phyloP scores from a whole-genome alignment of 2,888 invertebrate species.

The Onchidella celtica region DNA sequence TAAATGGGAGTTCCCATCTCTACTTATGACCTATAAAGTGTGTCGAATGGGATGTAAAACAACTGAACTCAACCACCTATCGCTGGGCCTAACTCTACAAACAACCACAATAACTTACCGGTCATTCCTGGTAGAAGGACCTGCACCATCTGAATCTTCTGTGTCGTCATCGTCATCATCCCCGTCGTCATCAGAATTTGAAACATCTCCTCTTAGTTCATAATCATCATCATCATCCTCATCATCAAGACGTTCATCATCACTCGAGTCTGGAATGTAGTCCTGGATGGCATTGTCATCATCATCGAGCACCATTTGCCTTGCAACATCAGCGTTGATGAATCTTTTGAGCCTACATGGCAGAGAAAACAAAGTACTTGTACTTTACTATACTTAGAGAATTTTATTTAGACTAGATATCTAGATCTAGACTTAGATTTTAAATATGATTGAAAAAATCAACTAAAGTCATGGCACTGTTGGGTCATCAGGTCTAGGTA shows the following conservation, averaged over 20 bases:
- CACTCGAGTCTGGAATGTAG: slow-evolving; percentile 9
- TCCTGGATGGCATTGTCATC: not conserved
- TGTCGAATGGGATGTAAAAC: too few relatives aligned
- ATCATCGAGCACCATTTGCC: not conserved
- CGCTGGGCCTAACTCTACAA: not conserved
- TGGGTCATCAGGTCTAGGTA: not conserved
- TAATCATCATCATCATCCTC: not conserved
- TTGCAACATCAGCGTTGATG: not conserved
- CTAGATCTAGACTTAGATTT: not conserved
- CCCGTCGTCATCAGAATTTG: not conserved
- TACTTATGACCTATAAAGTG: too few relatives aligned
- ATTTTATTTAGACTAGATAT: too few relatives aligned
- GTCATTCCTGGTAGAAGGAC: not conserved
- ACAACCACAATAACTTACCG: not conserved
- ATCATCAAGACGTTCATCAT: slow-evolving; percentile 11
- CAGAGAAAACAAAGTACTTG: too few relatives aligned
- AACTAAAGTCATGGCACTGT: not conserved
- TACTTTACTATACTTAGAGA: too few relatives aligned
- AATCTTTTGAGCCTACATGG: not conserved
- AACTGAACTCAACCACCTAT: too few relatives aligned
- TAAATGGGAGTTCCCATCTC: too few relatives aligned
- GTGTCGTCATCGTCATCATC: not conserved
- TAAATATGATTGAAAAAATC: not conserved
- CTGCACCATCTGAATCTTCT: not conserved
- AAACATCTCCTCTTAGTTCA: not conserved